A percentile compares a stretch with the other conserved stretches of the same genome.
Conservation (phyloP, 2,113 vertebrate species). For the Uria lomvia region DNA sequence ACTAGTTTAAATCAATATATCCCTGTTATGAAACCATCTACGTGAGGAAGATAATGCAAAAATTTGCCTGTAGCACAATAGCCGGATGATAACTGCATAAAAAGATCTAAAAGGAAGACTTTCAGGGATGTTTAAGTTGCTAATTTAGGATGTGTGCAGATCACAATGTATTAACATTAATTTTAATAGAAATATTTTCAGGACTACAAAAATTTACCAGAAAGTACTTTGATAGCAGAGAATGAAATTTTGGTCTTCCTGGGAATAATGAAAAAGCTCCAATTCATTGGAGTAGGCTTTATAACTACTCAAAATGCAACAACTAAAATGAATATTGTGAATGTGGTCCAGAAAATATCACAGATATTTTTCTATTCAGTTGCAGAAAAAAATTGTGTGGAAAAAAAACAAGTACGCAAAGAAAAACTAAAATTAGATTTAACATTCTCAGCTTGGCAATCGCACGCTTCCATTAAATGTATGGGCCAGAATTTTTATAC, state of each 20-base stretch:
- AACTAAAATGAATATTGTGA: slow-evolving; percentile 32
- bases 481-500: slow-evolving; percentile 61
- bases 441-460: slow-evolving; percentile 56
- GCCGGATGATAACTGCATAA: not conserved
- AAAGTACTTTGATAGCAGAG: not conserved
- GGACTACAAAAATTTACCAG: not conserved
- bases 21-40: slow-evolving; percentile 63
- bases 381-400: slow-evolving; percentile 13
- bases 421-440: slow-evolving; percentile 60
- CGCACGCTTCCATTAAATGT: not conserved
- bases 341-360: slow-evolving; percentile 33
- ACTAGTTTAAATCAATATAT: slow-evolving; percentile 74
- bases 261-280: not conserved
- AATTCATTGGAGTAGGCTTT: not conserved
- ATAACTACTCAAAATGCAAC: not conserved
- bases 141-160: not conserved
- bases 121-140: not conserved
- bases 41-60: slow-evolving; percentile 38
- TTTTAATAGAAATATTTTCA: slow-evolving; percentile 1
- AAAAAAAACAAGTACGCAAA: slow-evolving; percentile 40
- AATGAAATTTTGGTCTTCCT: slow-evolving; percentile 8
- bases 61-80: slow-evolving; percentile 25
- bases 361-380: slow-evolving; percentile 54
- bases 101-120: slow-evolving; percentile 10
- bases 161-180: not conserved